Evolutionary conservation across 2,888 invertebrate species (phyloP), one percentile per base, ranked within the genome.

Genomic region (Nemurella pictetii): DNA sequence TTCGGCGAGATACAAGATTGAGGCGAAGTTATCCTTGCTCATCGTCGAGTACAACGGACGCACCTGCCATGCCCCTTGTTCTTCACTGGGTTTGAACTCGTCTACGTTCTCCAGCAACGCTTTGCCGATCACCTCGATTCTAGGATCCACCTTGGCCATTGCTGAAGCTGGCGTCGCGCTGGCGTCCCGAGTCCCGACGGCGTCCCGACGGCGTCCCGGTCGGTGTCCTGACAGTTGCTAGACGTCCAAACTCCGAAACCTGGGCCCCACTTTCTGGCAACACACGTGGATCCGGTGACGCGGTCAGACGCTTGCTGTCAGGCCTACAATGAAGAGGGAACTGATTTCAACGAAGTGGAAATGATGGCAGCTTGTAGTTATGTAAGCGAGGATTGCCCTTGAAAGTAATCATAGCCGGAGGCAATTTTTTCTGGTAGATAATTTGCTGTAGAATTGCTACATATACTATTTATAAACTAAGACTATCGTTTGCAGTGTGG

Each of bases 11-110:
- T 82, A 82, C 20, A 82, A 28, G 7, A 82, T 25, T 5, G 82
- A 82, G 0, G 82, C 82, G 82, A 72, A 82, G 20, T 82, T 82
- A 72, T 82, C 82, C 25, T 82, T 82, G 72, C 82, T 82, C 29
- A 28, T 82, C 27, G 28, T 28, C 72, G 27, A 12, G 72, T 82
- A 55, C 82, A 82, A 28, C 3, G 82, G 82, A 26, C 82, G 82
- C 55, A 82, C 82, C 0, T 5, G 15, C 28, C 82, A 82, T 77
- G 25, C 15, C 77, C 15, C 15, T n/a, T 81, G 25, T 7, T n/a
- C 80, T 9, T 35, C 26, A 26, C 7, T 35, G 4, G 32, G 20
- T n/a, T 25, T 15, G 20, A 82, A 82, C 20, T 82, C 55, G 20
- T 9, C 25, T 3, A 82, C n/a, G 27, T 82, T 36, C 9, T n/a